Conservation (phyloP, 2,113 vertebrate genomes). For the Rattus norvegicus region DNA sequence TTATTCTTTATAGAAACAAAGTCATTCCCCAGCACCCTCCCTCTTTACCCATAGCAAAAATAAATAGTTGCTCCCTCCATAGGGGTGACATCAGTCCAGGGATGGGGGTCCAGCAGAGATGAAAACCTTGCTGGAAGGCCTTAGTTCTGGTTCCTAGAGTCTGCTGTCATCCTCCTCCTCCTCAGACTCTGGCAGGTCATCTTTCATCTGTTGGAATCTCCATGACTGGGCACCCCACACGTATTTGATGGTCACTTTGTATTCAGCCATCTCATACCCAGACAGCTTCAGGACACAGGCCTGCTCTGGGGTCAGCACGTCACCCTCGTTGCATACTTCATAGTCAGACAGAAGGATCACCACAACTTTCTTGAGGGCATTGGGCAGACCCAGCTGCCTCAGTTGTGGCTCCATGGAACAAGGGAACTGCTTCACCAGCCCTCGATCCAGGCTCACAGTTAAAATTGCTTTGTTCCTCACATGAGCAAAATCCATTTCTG, state of each 20-base stretch:
- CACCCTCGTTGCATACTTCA: conserved; percentile 88
- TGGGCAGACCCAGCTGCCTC: conserved; percentile 96
- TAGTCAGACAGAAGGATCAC: conserved; percentile 94
- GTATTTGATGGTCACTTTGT: too few relatives aligned
- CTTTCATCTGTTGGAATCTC: conserved; percentile 88
- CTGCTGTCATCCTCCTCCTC: neutral
- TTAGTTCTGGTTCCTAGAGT: rapidly evolving
- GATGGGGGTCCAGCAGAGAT: rapidly evolving
- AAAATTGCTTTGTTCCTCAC: conserved; percentile 92
- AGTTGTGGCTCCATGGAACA: conserved; percentile 99
- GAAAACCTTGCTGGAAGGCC: rapidly evolving
- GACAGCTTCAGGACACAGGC: too few relatives aligned
- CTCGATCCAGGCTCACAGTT: conserved; percentile 90
- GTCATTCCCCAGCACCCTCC: neutral
- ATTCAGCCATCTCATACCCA: too few relatives aligned
- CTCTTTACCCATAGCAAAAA: neutral
- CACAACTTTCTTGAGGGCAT: conserved; percentile 94
- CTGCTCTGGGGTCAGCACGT: too few relatives aligned
- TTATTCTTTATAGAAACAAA: too few relatives aligned
- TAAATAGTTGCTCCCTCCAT: neutral
- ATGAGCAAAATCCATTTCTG: conserved; percentile 93
- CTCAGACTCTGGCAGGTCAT: conserved; percentile 67
- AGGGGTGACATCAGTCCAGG: rapidly evolving
- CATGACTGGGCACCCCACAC: conserved; percentile 87
- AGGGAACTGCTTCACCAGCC: conserved; percentile 95